Percentiles rank a stretch among this genome's conserved stretches.
These are phyloP conservation scores for Oedothorax gibbosus DNA, from an alignment of 1,140 invertebrate species.

Conservation along the genomic window DNA sequence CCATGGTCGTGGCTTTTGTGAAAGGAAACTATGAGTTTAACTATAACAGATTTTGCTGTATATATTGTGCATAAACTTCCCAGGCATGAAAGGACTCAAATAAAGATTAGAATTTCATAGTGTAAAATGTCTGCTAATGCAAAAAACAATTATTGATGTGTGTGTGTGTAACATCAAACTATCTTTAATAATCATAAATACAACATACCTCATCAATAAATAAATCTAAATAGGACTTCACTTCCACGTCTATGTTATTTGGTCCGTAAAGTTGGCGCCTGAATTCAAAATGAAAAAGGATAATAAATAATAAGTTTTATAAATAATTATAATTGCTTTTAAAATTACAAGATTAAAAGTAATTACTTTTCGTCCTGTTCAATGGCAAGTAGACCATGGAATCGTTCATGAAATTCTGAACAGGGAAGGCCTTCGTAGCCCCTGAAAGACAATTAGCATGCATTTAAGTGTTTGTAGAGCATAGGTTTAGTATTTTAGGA, in stretches of 20 bases:
- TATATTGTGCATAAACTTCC: no score
- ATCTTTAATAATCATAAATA: conserved; percentile 68
- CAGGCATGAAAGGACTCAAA: no score
- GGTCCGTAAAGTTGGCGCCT: conserved; percentile 70
- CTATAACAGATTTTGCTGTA: no score
- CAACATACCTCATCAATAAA: conserved; percentile 68
- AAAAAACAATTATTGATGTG: no score
- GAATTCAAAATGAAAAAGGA: conserved; percentile 60
- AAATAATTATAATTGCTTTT: neutral
- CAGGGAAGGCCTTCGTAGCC: conserved; percentile 68
- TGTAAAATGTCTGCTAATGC: no score
- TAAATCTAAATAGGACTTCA: conserved; percentile 68
- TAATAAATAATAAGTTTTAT: neutral
- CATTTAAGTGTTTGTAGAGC: neutral
- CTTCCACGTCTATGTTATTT: conserved; percentile 73
- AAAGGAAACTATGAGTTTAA: no score
- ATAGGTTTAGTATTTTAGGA: neutral
- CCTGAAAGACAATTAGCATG: conserved; percentile 62
- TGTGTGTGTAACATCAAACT: no score
- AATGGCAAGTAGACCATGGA: conserved; percentile 65
- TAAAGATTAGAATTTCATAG: no score
- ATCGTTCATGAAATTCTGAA: conserved; percentile 67
- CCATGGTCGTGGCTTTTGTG: no score
- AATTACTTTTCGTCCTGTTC: conserved; percentile 67
- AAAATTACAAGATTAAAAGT: neutral